phyloP scores from a whole-genome alignment of 37 sponge, comb jelly and placozoan species.

The Cliona cf. orientalis region DNA sequence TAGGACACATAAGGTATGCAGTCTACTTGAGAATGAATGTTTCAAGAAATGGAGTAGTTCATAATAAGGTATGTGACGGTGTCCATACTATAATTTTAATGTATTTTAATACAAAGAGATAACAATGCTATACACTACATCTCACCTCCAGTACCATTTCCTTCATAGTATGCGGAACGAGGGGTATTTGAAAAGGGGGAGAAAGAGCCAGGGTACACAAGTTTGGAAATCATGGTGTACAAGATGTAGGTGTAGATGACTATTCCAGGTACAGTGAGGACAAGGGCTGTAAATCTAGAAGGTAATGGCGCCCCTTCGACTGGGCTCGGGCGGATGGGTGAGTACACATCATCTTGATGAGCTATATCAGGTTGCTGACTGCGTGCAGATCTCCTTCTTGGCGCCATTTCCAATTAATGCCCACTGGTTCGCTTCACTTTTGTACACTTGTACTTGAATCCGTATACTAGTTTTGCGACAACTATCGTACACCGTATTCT shows the following conservation, averaged over 20 bases:
- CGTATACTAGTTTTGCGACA: no score
- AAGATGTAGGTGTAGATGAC: constrained; percentile 48
- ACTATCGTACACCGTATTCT: no score
- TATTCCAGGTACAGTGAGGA: constrained; percentile 33
- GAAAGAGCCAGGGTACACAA: constrained; percentile 50
- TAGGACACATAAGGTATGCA: no score
- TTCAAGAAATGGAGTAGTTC: no score
- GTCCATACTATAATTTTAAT: no score
- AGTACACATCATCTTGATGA: background rate
- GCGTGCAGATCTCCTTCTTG: background rate
- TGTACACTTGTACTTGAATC: no score
- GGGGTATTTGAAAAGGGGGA: constrained; percentile 16
- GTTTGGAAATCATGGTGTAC: constrained; percentile 12
- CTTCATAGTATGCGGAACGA: background rate
- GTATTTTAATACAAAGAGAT: no score
- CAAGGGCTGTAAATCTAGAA: constrained; percentile 21
- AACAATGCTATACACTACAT: no score
- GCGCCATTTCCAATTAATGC: background rate
- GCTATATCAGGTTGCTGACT: background rate
- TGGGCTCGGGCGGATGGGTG: no score
- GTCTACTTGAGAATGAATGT: no score
- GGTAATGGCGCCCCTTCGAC: background rate
- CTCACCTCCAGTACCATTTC: no score
- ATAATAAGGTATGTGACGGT: no score
- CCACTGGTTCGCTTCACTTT: background rate